Evolutionary conservation across 2,113 vertebrate species (phyloP).

Genomic region (Crypturellus undulatus): DNA sequence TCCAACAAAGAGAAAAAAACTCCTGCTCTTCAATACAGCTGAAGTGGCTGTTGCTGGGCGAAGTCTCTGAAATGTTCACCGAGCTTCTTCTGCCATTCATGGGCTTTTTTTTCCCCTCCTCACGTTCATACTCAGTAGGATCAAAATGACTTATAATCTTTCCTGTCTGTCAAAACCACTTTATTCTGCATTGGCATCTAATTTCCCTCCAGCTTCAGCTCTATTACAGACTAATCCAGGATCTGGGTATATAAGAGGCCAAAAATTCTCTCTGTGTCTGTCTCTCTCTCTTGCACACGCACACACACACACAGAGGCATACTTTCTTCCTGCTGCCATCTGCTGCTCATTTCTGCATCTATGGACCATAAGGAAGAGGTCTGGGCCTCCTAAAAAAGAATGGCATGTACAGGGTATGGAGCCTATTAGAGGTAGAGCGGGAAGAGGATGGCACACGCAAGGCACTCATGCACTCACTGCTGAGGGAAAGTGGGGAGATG

Average conservation of each 20-base stretch:
- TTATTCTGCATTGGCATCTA: constrained; percentile 61
- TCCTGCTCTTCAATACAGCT: not conserved
- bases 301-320: not conserved
- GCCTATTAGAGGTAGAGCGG: not conserved
- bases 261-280: constrained; percentile 14
- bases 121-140: constrained; percentile 47
- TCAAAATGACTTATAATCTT: constrained; percentile 66
- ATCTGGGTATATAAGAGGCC: constrained; percentile 22
- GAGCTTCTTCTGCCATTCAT: constrained; percentile 38
- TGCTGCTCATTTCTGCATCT: constrained; percentile 5
- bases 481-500: not conserved
- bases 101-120: not conserved
- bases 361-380: not conserved
- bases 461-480: not conserved
- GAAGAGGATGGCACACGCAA: not conserved
- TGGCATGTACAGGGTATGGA: not conserved
- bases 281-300: not conserved
- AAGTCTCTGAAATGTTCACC: constrained; percentile 24
- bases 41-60: constrained; percentile 10
- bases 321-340: constrained; percentile 34
- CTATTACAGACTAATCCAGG: constrained; percentile 60
- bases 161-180: constrained; percentile 69
- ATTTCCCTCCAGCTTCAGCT: constrained; percentile 66
- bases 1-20: not conserved
- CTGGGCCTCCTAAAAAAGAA: not conserved